Conservation (phyloP, 1,140 invertebrate genomes). For the Tetramorium alpestre region DNA sequence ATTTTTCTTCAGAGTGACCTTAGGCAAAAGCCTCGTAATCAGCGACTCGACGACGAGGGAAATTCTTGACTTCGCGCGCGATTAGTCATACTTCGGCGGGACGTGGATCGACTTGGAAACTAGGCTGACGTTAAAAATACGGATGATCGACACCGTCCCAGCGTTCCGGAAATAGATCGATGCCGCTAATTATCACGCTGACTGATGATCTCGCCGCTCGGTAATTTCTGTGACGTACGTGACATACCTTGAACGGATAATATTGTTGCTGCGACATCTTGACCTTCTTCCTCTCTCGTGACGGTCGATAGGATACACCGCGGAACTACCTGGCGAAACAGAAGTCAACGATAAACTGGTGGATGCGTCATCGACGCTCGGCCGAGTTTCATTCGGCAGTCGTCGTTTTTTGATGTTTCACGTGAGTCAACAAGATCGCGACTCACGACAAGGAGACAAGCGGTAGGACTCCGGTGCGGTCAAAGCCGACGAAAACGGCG, state of each 20-base stretch:
- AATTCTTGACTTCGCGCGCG: background rate
- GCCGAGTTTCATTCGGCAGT: no score
- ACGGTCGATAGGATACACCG: background rate
- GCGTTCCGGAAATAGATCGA: conserved; percentile 54
- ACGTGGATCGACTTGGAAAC: conserved; percentile 23
- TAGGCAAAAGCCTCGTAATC: background rate
- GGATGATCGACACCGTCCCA: conserved; percentile 35
- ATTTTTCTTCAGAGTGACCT: background rate
- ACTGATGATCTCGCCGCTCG: background rate
- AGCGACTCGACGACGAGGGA: background rate
- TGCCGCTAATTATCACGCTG: background rate
- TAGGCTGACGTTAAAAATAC: conserved; percentile 61
- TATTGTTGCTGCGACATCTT: conserved; percentile 81
- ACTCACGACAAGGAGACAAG: background rate
- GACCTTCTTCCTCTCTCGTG: conserved; percentile 35
- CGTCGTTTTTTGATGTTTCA: background rate
- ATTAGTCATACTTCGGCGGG: conserved; percentile 3
- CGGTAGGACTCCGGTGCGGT: no score
- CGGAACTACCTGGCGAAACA: conserved; percentile 1
- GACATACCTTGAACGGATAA: conserved; percentile 81
- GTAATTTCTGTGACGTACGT: background rate
- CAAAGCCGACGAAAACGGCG: no score
- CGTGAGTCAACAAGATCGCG: background rate
- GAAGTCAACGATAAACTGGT: background rate
- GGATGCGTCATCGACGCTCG: conserved; percentile 9